phyloP scores from a whole-genome alignment of 64 coral and sea anemone genomes.

The Dendrophyllia cribrosa region DNA sequence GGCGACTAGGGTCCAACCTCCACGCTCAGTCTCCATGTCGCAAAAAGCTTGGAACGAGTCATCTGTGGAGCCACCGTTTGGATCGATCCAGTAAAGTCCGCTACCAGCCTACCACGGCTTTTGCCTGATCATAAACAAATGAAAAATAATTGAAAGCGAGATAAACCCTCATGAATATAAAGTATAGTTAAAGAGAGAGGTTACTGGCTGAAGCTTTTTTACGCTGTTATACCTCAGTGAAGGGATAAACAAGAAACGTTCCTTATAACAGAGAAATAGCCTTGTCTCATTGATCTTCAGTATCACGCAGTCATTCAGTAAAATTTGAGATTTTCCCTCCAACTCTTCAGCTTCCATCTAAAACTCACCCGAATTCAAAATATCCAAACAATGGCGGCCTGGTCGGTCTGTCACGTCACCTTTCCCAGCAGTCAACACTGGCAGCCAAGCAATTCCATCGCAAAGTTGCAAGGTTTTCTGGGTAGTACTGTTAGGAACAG shows the following conservation, averaged over 20 bases:
- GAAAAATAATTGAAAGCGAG: no score
- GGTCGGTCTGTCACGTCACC: conserved; percentile 54
- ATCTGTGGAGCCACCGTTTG: conserved; percentile 65
- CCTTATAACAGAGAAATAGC: no score
- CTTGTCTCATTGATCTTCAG: no score
- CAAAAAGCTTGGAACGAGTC: conserved; percentile 79
- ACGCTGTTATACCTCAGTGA: no score
- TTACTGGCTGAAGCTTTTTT: no score
- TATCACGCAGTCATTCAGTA: no score
- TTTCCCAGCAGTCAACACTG: conserved; percentile 28
- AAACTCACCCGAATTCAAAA: conserved; percentile 70
- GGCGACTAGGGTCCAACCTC: conserved; percentile 83
- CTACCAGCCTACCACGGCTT: conserved; percentile 70
- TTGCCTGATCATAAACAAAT: conserved; percentile 27
- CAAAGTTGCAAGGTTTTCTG: conserved; percentile 69
- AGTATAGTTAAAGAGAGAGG: no score
- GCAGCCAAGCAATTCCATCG: conserved; percentile 70
- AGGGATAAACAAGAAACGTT: no score
- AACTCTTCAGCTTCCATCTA: not conserved
- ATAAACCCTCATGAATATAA: no score
- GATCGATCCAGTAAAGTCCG: conserved; percentile 80
- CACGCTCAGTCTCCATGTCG: conserved; percentile 78
- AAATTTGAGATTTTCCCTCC: not conserved
- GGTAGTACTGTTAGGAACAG: conserved; percentile 39
- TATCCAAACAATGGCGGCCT: conserved; percentile 65